Percentiles rank a stretch among this genome's conserved stretches.
Evolutionary conservation across 2,888 invertebrate genomes (phyloP).

Genomic region (Isoperla grammatica): DNA sequence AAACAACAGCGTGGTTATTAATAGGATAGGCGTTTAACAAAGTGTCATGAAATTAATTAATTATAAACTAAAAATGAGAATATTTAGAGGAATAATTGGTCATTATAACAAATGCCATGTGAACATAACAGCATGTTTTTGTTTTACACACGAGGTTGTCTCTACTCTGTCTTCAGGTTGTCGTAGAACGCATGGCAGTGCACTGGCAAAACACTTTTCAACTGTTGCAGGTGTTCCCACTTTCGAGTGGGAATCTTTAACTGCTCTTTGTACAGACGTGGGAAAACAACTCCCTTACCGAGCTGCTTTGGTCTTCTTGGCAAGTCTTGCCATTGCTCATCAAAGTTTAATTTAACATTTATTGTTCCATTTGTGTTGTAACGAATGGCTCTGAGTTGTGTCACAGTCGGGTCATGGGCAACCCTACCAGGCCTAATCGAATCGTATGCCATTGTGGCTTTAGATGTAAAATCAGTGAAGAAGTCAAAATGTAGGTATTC

Average conservation of each 20-base stretch:
- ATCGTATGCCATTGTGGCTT: conserved; percentile 10
- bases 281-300: not conserved
- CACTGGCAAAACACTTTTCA: conserved; percentile 24
- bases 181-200: conserved; percentile 30
- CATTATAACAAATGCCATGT: too few relatives aligned
- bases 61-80: too few relatives aligned
- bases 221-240: conserved; percentile 29
- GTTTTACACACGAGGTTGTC: too few relatives aligned
- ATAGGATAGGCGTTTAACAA: too few relatives aligned
- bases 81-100: too few relatives aligned
- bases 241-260: conserved; percentile 24
- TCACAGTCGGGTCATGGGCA: conserved; percentile 31
- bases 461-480: not conserved
- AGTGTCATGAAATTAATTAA: too few relatives aligned
- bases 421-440: conserved; percentile 34
- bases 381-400: conserved; percentile 29
- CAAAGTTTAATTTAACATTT: too few relatives aligned
- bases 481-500: not conserved
- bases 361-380: conserved; percentile 22
- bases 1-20: too few relatives aligned
- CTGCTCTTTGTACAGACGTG: conserved; percentile 1
- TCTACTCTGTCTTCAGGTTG: conserved; percentile 5
- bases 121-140: too few relatives aligned
- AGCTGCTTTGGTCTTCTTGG: not conserved
- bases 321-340: conserved; percentile 13